Percentiles rank a stretch among this genome's conserved stretches.
These are phyloP conservation scores for Semotilus atromaculatus DNA, from an alignment of 2,797 vertebrate genomes.

Conservation along the genomic window DNA sequence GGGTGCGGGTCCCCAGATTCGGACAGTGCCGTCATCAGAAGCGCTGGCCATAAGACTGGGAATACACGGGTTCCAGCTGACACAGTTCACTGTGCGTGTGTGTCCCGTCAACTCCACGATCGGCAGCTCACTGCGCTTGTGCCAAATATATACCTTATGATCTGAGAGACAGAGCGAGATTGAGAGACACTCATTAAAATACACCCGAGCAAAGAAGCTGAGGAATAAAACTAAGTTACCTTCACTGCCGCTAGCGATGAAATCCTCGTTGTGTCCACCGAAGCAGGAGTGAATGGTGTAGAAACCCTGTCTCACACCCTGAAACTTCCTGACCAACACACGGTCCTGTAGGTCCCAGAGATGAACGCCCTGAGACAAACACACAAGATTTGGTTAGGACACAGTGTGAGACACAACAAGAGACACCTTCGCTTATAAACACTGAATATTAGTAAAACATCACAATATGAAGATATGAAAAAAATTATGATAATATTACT, in stretches of 20 bases:
- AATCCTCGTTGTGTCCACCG: constrained; percentile 98
- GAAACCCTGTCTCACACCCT: constrained; percentile 99
- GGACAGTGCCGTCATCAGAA: constrained; percentile 97
- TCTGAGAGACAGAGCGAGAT: constrained; percentile 72
- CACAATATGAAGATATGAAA: neutral
- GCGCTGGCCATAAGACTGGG: constrained; percentile 98
- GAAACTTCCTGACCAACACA: constrained; percentile 99
- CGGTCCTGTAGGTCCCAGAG: constrained; percentile 99
- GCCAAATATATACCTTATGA: constrained; percentile 99
- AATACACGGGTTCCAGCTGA: constrained; percentile 98
- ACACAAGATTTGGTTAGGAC: neutral
- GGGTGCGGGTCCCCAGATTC: constrained; percentile 98
- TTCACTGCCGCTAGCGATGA: constrained; percentile 98
- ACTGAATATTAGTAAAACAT: neutral
- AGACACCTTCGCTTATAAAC: neutral
- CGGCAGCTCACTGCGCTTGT: constrained; percentile 95
- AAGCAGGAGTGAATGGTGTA: constrained; percentile 99
- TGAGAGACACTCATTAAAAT: neutral
- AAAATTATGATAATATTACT: neutral
- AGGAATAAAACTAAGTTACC: constrained; percentile 70
- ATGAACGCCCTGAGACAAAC: constrained; percentile 90
- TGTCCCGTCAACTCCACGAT: constrained; percentile 98
- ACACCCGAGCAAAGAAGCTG: neutral
- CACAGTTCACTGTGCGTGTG: constrained; percentile 97
- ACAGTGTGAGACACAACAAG: neutral